A percentile compares a stretch with the other conserved stretches of the same genome.
Conservation (phyloP, 1,140 invertebrate species). For the Asbolus verrucosus region DNA sequence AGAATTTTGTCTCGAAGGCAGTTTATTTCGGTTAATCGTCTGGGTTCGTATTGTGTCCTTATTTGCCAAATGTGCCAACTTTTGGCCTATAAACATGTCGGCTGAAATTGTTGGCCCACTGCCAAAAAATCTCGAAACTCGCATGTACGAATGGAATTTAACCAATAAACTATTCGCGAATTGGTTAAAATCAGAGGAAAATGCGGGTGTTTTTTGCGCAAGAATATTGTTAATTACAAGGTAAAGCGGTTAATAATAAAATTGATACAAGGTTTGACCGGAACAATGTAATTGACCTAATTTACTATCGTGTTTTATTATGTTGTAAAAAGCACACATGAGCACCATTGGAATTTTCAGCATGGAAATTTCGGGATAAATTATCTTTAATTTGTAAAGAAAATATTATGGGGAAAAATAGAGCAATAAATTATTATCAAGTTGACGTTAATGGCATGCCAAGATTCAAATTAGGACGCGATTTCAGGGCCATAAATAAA, state of each 20-base stretch:
- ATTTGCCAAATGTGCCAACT: conserved; percentile 51
- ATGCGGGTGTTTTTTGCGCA: conserved; percentile 48
- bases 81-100: conserved; percentile 45
- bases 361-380: too few relatives aligned
- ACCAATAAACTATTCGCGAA: too few relatives aligned
- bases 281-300: conserved; percentile 54
- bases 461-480: too few relatives aligned
- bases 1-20: neutral
- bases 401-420: too few relatives aligned
- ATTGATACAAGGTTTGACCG: conserved; percentile 50
- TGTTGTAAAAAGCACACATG: neutral
- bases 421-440: too few relatives aligned
- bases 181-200: too few relatives aligned
- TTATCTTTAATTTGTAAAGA: too few relatives aligned
- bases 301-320: conserved; percentile 38
- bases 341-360: too few relatives aligned
- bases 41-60: conserved; percentile 29
- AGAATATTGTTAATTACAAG: conserved; percentile 48
- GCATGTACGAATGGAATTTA: conserved; percentile 4
- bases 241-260: conserved; percentile 51
- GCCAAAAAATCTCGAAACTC: conserved; percentile 41
- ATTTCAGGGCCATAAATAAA: too few relatives aligned
- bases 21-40: conserved; percentile 24
- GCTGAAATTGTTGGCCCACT: conserved; percentile 20
- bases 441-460: too few relatives aligned